Conservation (phyloP, 1,140 invertebrate genomes). For the Listronotus bonariensis region DNA sequence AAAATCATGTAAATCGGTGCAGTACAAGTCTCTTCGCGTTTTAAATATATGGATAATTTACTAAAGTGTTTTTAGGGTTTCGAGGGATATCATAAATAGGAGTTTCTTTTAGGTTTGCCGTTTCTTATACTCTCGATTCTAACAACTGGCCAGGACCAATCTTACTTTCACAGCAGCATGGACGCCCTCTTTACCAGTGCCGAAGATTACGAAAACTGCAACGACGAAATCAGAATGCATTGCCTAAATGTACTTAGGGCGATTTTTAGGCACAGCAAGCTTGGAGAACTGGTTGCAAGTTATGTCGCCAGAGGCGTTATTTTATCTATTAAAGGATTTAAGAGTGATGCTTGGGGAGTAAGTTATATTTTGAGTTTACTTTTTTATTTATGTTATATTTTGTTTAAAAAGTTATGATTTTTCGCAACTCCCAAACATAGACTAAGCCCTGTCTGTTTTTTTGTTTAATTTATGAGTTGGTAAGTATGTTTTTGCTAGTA, state of each 20-base stretch:
- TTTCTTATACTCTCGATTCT: constrained; percentile 62
- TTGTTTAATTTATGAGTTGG: too few relatives aligned
- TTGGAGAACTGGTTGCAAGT: constrained; percentile 72
- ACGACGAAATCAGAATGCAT: constrained; percentile 69
- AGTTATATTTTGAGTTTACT: constrained; percentile 6
- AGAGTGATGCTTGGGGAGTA: constrained; percentile 78
- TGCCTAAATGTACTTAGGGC: constrained; percentile 84
- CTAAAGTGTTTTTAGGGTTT: too few relatives aligned
- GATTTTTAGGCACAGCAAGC: constrained; percentile 74
- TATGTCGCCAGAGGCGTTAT: constrained; percentile 75
- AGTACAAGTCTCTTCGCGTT: too few relatives aligned
- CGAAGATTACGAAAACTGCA: constrained; percentile 27
- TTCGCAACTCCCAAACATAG: too few relatives aligned
- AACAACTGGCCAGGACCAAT: constrained; percentile 67
- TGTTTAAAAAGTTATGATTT: too few relatives aligned
- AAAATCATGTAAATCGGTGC: too few relatives aligned
- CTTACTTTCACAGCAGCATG: constrained; percentile 68
- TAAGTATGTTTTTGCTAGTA: too few relatives aligned
- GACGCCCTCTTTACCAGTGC: constrained; percentile 60
- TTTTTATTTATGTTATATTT: too few relatives aligned
- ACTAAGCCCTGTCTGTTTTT: too few relatives aligned
- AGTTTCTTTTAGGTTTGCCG: constrained; percentile 34
- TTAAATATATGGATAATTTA: too few relatives aligned
- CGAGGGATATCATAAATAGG: background rate
- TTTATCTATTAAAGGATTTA: constrained; percentile 76